A percentile compares a stretch with the other conserved stretches of the same genome.
These are phyloP conservation scores for Drosophila micromelanica DNA, from an alignment of 1,140 invertebrate species.

Conservation along the genomic window DNA sequence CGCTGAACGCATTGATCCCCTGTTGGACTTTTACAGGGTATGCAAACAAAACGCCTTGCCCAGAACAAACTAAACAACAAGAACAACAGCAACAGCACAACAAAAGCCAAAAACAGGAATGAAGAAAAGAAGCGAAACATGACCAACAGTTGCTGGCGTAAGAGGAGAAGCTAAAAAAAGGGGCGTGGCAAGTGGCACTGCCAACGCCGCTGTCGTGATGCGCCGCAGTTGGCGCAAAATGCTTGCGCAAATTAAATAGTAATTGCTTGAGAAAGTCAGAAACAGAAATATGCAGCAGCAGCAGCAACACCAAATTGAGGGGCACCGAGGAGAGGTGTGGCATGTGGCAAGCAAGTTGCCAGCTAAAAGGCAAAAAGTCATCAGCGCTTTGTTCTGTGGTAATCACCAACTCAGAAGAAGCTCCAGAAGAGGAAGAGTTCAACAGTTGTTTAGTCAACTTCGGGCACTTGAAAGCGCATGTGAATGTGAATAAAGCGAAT, in stretches of 20 bases:
- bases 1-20: too few species aligned
- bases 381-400: conserved; percentile 23
- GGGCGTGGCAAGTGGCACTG: conserved; percentile 35
- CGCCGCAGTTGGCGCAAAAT: conserved; percentile 39
- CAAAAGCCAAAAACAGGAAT: conserved; percentile 1
- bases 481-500: conserved; percentile 1
- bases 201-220: conserved; percentile 29
- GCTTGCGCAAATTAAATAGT: conserved; percentile 56
- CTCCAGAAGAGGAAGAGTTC: not conserved
- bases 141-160: conserved; percentile 28
- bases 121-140: conserved; percentile 13
- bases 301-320: not conserved
- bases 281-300: conserved; percentile 29
- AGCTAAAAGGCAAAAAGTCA: conserved; percentile 33
- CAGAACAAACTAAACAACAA: conserved; percentile 1
- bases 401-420: not conserved
- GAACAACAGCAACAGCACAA: conserved; percentile 8
- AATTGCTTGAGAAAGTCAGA: conserved; percentile 52
- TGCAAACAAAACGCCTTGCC: not conserved
- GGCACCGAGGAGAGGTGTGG: not conserved
- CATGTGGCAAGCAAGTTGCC: conserved; percentile 2
- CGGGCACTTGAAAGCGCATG: not conserved
- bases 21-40: not conserved
- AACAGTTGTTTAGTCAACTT: conserved; percentile 13
- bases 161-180: conserved; percentile 35